phyloP scores from a whole-genome alignment of 23 tunicate species.

The Styela clava region DNA sequence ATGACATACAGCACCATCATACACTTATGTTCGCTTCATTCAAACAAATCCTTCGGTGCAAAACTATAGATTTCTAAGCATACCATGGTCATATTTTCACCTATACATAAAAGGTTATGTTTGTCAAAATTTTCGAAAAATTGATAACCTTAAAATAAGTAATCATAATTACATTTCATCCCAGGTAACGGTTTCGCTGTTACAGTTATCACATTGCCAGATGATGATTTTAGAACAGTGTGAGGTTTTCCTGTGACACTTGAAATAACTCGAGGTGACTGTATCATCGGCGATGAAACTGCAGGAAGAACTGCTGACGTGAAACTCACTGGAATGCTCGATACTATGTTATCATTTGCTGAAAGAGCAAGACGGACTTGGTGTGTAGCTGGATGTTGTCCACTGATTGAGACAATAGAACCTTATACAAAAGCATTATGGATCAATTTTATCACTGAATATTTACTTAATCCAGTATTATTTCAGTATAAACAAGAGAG shows the following conservation, averaged over 20 bases:
- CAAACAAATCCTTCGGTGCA: too few relatives aligned
- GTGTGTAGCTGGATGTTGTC: slow-evolving; percentile 1
- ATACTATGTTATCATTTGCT: neutral
- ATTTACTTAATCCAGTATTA: neutral
- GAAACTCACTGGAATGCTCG: slow-evolving; percentile 6
- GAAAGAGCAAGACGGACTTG: slow-evolving; percentile 9
- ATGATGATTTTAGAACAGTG: slow-evolving; percentile 22
- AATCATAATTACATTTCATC: slow-evolving; percentile 31
- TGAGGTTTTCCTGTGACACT: slow-evolving; percentile 19
- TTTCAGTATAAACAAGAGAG: neutral
- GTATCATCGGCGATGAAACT: neutral
- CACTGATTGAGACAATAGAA: slow-evolving; percentile 5
- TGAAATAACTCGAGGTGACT: slow-evolving; percentile 14
- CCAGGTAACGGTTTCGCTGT: slow-evolving; percentile 44
- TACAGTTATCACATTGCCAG: slow-evolving; percentile 42
- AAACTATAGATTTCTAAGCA: too few relatives aligned
- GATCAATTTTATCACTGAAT: neutral
- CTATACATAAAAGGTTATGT: too few relatives aligned
- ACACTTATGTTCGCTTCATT: too few relatives aligned
- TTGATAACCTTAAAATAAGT: too few relatives aligned
- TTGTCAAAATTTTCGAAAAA: too few relatives aligned
- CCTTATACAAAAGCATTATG: neutral
- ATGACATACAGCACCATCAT: too few relatives aligned
- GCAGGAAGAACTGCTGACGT: slow-evolving; percentile 3
- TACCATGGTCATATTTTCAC: too few relatives aligned